A percentile compares a stretch with the other conserved stretches of the same genome.
phyloP scores from a whole-genome alignment of 2,113 vertebrate genomes.

The Noturus placidus region DNA sequence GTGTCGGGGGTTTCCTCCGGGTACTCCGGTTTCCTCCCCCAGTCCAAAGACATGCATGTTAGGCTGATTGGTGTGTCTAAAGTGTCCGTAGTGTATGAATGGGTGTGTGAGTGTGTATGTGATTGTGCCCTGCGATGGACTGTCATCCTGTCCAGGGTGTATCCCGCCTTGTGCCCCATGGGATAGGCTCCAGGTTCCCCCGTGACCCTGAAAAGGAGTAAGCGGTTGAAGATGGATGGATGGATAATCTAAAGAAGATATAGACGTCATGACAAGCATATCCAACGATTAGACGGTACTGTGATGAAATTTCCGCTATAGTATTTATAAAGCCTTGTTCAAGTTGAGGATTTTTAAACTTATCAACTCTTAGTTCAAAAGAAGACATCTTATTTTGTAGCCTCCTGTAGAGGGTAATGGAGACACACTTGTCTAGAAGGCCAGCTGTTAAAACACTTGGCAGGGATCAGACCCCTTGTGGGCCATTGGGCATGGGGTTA shows the following conservation, averaged over 20 bases:
- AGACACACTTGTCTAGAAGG: slow-evolving; percentile 68
- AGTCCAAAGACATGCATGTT: too few species aligned
- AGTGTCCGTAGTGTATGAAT: too few species aligned
- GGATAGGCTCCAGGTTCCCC: too few species aligned
- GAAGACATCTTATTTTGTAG: slow-evolving; percentile 7
- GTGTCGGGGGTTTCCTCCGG: too few species aligned
- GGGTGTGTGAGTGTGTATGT: too few species aligned
- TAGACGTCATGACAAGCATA: neutral
- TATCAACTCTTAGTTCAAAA: neutral
- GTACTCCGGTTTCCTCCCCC: too few species aligned
- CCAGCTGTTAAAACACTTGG: slow-evolving; percentile 90
- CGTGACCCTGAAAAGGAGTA: too few species aligned
- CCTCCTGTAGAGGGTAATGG: slow-evolving; percentile 65
- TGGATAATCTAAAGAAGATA: neutral
- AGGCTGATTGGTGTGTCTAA: too few species aligned
- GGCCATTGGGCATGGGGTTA: slow-evolving; percentile 29
- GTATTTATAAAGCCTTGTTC: neutral
- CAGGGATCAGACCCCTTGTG: slow-evolving; percentile 36
- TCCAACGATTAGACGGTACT: neutral
- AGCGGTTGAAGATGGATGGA: too few species aligned
- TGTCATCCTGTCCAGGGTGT: too few species aligned
- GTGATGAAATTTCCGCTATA: neutral
- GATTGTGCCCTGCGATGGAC: too few species aligned
- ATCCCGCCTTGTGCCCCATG: too few species aligned
- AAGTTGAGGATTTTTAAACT: neutral